Base-by-base conservation (phyloP, 1,140 invertebrate genomes). In the Caenorhabditis latens region DNA sequence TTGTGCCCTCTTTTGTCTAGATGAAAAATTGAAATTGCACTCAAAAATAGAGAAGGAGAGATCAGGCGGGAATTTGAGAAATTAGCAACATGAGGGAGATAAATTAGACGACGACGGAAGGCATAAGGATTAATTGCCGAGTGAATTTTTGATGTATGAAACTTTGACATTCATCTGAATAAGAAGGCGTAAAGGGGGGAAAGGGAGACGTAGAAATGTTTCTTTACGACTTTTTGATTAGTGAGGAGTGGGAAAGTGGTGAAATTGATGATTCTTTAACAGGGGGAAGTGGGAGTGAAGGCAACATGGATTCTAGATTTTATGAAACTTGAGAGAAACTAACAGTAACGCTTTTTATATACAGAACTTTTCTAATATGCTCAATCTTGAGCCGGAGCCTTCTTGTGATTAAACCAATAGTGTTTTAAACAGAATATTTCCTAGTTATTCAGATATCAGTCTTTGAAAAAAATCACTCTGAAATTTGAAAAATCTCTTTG, bases 151-250 rank as follows among this genome's bases (percentile, higher is more conserved):
- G 61, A 63, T 63, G 61, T 63, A 63, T 63, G 61, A 63, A 63
- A 63, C 61, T 63, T 63, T 19, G 13, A 21, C 24, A 32, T 13
- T 32, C 61, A n/a, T 19, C 14, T 7, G 19, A 58, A 19, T 19
- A 21, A 4, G 61, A 21, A 11, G 57, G n/a, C 13, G 2, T 5
- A 21, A 19, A 58, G 5, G 57, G n/a, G 57, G 2, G n/a, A 21
- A 19, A 58, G 5, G 57, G n/a, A 4, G 57, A n/a, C 14, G 7
- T 8, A 65, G 32, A 71, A 16, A 46, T 43, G 9, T 32, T 11
- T 71, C 40, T 71, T 71, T 71, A 79, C 13, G 71, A 50, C 71
- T 79, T 79, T 79, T 79, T 50, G 46, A 79, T 63, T 63, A 84
- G 63, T 42, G 21, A 55, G 32, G 32, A 16, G 11, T 24, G n/a